These are phyloP conservation scores for Echinometra lucunter DNA, from an alignment of 53 echinoderm and acorn worm genomes.

Conservation along the genomic window DNA sequence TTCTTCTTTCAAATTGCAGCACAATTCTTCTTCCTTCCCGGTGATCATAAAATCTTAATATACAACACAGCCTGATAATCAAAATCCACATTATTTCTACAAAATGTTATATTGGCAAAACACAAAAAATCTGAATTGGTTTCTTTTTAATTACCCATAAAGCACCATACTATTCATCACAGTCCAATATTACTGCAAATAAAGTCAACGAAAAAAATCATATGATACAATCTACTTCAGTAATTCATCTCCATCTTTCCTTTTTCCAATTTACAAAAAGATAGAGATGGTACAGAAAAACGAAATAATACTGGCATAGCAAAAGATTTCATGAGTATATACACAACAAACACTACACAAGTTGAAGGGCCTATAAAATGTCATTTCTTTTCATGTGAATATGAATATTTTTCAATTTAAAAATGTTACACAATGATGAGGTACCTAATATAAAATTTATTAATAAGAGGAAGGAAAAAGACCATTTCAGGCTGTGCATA, in stretches of 20 bases:
- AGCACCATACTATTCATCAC: constrained; percentile 69
- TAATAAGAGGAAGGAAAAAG: constrained; percentile 36
- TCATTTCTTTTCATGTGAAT: constrained; percentile 48
- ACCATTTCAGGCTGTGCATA: constrained; percentile 69
- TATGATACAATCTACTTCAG: not conserved
- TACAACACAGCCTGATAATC: constrained; percentile 56
- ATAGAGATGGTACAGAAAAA: constrained; percentile 44
- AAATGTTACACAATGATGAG: constrained; percentile 60
- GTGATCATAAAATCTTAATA: constrained; percentile 59
- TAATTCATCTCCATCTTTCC: not conserved
- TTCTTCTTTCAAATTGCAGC: constrained; percentile 59
- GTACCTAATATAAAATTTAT: constrained; percentile 67
- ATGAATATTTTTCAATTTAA: constrained; percentile 46
- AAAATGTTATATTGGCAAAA: constrained; percentile 53
- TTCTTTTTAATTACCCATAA: constrained; percentile 28
- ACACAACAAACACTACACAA: constrained; percentile 62
- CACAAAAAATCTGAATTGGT: constrained; percentile 11
- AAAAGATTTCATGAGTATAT: constrained; percentile 47
- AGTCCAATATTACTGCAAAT: constrained; percentile 70
- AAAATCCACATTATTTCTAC: constrained; percentile 39
- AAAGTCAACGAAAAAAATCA: not conserved
- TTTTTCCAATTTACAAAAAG: not conserved
- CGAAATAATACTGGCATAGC: constrained; percentile 67
- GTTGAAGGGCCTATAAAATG: constrained; percentile 12
- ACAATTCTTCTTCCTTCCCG: constrained; percentile 38